Base-by-base conservation (phyloP, 1,140 invertebrate genomes). In the Neocloeon triangulifer region DNA sequence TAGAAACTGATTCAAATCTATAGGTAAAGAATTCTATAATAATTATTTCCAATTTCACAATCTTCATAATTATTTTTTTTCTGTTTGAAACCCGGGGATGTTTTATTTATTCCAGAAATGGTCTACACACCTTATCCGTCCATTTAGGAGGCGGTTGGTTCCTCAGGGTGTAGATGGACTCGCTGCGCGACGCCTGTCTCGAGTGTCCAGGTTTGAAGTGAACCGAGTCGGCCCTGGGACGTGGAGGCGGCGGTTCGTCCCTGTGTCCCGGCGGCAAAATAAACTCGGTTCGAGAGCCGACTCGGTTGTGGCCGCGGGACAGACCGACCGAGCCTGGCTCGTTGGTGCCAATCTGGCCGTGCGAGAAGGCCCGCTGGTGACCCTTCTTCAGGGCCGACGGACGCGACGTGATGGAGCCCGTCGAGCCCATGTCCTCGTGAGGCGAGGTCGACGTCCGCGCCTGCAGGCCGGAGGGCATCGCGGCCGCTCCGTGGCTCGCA, bases 141-240 rank as follows among this genome's bases (percentile, higher is more conserved):
- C n/a, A n/a, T n/a, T n/a, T n/a, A n/a, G n/a, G n/a, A n/a, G n/a
- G n/a, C n/a, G n/a, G n/a, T n/a, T n/a, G n/a, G n/a, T n/a, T n/a
- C n/a, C 79, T 61, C 39, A 88, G 62, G 2, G 81, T 88, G 47
- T 86, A 88, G 35, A 86, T 79, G 14, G 78, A 84, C 45, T 88
- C 80, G 1, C 79, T 79, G 32, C 79, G 50, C 9, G 64, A 67
- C 1, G 64, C 63, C 42, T 67, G 62, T 7, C 66, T 48, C 1
- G 62, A 62, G 42, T 69, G 66, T 0, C 62, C 62, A 27, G 50
- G 50, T 32, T 34, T 35, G 19, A 36, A 25, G 19, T 14, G 35
- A 45, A 50, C 4, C 50, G 51, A 19, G 27, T 15, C 48, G 37
- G 39, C 54, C 4, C n/a, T 32, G 23, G 41, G 53, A 36, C 62